These are phyloP conservation scores for Narcine bancroftii DNA, from an alignment of 2,113 vertebrate genomes.

Conservation along the genomic window DNA sequence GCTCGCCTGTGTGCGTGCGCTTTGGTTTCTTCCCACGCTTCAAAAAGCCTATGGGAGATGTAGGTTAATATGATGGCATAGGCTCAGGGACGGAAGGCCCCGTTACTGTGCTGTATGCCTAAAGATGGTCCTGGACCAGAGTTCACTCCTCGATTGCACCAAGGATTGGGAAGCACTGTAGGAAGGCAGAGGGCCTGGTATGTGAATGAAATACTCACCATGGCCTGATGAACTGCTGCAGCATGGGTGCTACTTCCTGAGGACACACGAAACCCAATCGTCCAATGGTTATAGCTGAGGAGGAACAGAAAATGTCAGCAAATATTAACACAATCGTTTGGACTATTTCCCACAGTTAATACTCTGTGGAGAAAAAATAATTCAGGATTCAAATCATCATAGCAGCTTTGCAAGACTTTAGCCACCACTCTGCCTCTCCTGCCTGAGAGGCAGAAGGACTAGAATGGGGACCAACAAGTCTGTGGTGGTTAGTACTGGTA, in stretches of 20 bases:
- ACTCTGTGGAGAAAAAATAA: background rate
- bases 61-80: too few relatives aligned
- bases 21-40: too few relatives aligned
- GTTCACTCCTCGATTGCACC: background rate
- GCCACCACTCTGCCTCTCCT: background rate
- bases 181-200: background rate
- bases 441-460: too few relatives aligned
- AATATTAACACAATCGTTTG: background rate
- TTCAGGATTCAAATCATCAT: constrained; percentile 29
- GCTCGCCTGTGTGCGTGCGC: too few relatives aligned
- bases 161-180: background rate
- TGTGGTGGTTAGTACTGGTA: too few relatives aligned
- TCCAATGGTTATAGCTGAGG: constrained; percentile 82
- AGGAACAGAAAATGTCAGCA: background rate
- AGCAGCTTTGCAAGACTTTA: background rate
- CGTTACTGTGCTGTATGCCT: too few relatives aligned
- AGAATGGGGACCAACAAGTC: too few relatives aligned
- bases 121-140: background rate
- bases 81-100: too few relatives aligned
- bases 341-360: background rate
- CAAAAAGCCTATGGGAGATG: too few relatives aligned
- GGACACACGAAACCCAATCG: constrained; percentile 87
- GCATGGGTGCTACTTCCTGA: constrained; percentile 85
- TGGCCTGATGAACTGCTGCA: constrained; percentile 88
- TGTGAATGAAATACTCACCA: constrained; percentile 60